Evolutionary conservation across 2,888 invertebrate species (phyloP).

Genomic region (Ichneumoninae sp.): DNA sequence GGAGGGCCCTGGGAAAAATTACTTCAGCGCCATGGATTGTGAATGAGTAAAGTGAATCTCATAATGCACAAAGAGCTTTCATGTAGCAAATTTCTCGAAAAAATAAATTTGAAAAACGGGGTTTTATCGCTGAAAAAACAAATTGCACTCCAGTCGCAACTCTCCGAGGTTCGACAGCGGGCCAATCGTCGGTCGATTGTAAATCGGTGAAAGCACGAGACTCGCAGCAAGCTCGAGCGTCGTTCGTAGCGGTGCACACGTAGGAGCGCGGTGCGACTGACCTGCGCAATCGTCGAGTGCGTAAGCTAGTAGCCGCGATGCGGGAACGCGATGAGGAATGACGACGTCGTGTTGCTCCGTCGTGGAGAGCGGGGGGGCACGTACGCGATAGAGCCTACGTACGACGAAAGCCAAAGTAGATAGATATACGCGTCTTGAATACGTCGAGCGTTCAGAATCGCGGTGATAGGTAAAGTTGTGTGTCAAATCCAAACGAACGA

Average conservation of each 20-base stretch:
- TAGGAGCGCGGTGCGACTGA: constrained; percentile 69
- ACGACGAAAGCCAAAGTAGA: constrained; percentile 61
- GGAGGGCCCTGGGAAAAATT: not conserved
- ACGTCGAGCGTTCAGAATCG: constrained; percentile 31
- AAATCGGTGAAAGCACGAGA: constrained; percentile 70
- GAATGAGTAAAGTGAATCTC: not conserved
- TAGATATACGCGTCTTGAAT: constrained; percentile 55
- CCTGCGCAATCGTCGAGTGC: constrained; percentile 72
- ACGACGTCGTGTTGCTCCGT: constrained; percentile 27
- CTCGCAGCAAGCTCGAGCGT: constrained; percentile 19
- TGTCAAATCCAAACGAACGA: constrained; percentile 6
- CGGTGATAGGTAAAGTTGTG: constrained; percentile 13
- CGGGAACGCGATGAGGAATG: constrained; percentile 40
- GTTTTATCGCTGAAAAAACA: not conserved
- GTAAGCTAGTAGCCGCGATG: constrained; percentile 65
- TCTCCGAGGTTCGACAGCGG: not conserved
- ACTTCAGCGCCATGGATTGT: not conserved
- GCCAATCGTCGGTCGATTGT: constrained; percentile 58
- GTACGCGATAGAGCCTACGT: constrained; percentile 63
- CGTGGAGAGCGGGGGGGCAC: constrained; percentile 50
- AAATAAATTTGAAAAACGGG: not conserved
- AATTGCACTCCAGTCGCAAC: not conserved
- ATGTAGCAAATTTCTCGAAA: not conserved
- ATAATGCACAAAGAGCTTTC: not conserved
- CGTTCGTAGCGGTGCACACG: constrained; percentile 10